Evolutionary conservation across 1,140 invertebrate genomes (phyloP), one percentile per base, ranked within the genome.

Genomic region (Oscheius sp.): DNA sequence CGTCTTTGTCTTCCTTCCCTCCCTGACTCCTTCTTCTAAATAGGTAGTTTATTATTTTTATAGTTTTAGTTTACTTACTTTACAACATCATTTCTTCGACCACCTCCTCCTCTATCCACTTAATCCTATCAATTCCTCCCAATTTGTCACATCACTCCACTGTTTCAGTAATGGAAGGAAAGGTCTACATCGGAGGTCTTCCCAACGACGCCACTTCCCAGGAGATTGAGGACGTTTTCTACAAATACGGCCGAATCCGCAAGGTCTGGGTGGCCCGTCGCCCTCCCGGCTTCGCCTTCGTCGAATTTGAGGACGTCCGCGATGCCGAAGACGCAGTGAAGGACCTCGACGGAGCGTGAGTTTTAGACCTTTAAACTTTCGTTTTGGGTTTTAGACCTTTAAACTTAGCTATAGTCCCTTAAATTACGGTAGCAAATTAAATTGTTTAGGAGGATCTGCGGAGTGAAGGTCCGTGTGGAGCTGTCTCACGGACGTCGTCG

Each of bases 241-340:
- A 91, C 63, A 92, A 94, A 79, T 98, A 96, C 86, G 95, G 95
- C 2, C 91, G 92, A 34, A 86, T 97, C 74, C 89, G 91, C 76
- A 95, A 93, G 87, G 93, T 97, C 23, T 96, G 93, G 93, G 92
- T 96, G 2, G 94, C 93, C 0, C 88, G 93, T 79, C 95, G 95
- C 85, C 92, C 92, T 10, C 91, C 91, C 49, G 94, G 94, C 36
- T 97, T 97, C 88, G 94, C 93, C 15, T 97, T 97, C 87, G 91
- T 97, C 20, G 93, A 96, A 85, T 97, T 94, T 87, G 94, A 97
- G 86, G 94, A 94, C 85, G 89, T 90, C 80, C 90, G 92, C 83
- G 94, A 97, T 87, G 94, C 94, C 4, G 93, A 94, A 84, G 94
- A 97, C 87, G 92, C 93, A 18, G 91, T 94, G n/a, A 88, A 92